A percentile compares a stretch with the other conserved stretches of the same genome.
Evolutionary conservation across 2,888 invertebrate genomes (phyloP).

Genomic region (Hylaea fasciaria): DNA sequence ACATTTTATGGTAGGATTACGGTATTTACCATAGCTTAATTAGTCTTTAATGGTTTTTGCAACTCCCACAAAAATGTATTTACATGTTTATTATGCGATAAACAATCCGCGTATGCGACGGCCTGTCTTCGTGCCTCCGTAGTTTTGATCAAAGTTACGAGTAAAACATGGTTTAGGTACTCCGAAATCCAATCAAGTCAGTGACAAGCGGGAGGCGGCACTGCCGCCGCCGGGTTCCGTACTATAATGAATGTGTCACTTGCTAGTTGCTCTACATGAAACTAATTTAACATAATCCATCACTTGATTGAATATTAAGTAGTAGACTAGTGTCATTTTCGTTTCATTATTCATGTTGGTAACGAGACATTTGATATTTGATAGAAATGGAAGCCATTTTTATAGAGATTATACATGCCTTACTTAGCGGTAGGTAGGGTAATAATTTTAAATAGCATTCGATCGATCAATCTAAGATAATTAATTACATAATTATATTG

Average conservation of each 20-base stretch:
- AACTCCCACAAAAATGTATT: too few relatives aligned
- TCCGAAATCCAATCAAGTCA: conserved; percentile 46
- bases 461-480: too few relatives aligned
- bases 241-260: conserved; percentile 33
- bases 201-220: conserved; percentile 42
- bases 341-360: background rate
- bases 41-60: too few relatives aligned
- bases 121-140: background rate
- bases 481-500: too few relatives aligned
- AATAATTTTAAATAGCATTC: too few relatives aligned
- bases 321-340: background rate
- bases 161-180: conserved; percentile 32
- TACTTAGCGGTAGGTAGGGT: too few relatives aligned
- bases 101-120: background rate
- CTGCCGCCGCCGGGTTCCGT: conserved; percentile 28
- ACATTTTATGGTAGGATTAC: too few relatives aligned
- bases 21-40: too few relatives aligned
- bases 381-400: background rate
- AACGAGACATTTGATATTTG: background rate
- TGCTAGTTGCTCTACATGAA: conserved; percentile 35
- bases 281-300: conserved; percentile 28
- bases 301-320: conserved; percentile 6
- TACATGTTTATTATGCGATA: background rate
- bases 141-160: conserved; percentile 45
- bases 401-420: too few relatives aligned